Conservation (phyloP, 2,888 invertebrate species). For the Priocnemis perturbator region DNA sequence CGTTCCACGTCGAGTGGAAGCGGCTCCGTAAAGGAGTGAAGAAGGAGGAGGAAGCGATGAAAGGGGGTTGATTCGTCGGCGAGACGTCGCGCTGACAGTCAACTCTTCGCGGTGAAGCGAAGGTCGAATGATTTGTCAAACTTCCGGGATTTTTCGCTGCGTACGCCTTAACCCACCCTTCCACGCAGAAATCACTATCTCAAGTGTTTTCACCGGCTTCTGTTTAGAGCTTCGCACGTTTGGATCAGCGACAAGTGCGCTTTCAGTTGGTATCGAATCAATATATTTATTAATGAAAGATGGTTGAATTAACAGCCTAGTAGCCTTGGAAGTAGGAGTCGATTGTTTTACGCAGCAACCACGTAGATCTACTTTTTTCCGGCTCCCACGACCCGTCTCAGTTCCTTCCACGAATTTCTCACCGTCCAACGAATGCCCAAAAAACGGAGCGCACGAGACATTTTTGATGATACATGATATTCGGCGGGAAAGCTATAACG, state of each 20-base stretch:
- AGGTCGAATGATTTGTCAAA: constrained; percentile 53
- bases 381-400: too few species aligned
- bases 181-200: too few species aligned
- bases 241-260: too few species aligned
- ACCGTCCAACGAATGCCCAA: constrained; percentile 10
- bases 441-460: constrained; percentile 12
- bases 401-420: too few species aligned
- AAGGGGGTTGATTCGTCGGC: constrained; percentile 45
- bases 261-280: too few species aligned
- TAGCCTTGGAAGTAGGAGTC: too few species aligned
- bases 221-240: too few species aligned
- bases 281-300: too few species aligned
- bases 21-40: constrained; percentile 24
- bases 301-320: too few species aligned
- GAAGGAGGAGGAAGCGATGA: constrained; percentile 8
- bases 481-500: background rate
- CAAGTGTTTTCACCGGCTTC: too few species aligned
- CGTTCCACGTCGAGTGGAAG: constrained; percentile 42
- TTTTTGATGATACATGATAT: background rate
- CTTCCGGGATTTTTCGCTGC: constrained; percentile 42
- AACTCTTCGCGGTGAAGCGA: constrained; percentile 43
- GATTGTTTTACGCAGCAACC: background rate
- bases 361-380: too few species aligned
- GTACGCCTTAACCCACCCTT: background rate
- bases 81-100: constrained; percentile 51